A percentile compares a stretch with the other conserved stretches of the same genome.
phyloP scores from a whole-genome alignment of 2,797 vertebrate genomes.

The Argya squamiceps region DNA sequence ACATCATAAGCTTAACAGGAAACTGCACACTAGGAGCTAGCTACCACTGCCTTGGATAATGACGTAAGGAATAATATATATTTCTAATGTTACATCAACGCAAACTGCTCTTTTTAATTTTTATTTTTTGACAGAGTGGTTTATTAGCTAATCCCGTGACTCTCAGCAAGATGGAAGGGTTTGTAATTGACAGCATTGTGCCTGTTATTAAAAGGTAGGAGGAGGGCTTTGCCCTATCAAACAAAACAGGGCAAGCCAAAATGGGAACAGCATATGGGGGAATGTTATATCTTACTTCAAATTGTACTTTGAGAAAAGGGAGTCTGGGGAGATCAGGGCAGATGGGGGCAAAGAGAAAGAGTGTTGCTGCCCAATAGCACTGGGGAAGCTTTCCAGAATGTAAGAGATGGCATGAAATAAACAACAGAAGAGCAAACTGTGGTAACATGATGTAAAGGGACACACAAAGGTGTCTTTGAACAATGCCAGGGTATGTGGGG shows the following conservation, averaged over 20 bases:
- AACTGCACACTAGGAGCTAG: neutral
- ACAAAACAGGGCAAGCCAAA: neutral
- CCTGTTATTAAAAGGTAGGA: neutral
- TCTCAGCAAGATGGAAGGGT: neutral
- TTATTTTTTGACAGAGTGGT: neutral
- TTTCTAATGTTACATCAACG: neutral
- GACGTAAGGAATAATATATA: neutral
- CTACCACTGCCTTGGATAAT: neutral
- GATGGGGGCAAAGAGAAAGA: neutral
- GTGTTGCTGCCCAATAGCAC: fast-evolving
- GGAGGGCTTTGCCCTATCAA: neutral
- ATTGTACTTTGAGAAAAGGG: neutral
- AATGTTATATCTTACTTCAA: neutral
- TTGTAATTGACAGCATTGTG: neutral
- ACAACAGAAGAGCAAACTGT: neutral
- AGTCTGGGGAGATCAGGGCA: too few species aligned
- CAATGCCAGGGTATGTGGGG: neutral
- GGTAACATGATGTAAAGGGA: neutral
- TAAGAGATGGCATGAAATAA: neutral
- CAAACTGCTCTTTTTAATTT: neutral
- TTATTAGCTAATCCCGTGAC: neutral
- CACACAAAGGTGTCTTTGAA: neutral
- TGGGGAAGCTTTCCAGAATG: neutral
- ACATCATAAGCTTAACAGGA: neutral
- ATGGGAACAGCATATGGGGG: neutral